Conservation (phyloP, 2,113 vertebrate species). For the Cyanoramphus novaezelandiae region DNA sequence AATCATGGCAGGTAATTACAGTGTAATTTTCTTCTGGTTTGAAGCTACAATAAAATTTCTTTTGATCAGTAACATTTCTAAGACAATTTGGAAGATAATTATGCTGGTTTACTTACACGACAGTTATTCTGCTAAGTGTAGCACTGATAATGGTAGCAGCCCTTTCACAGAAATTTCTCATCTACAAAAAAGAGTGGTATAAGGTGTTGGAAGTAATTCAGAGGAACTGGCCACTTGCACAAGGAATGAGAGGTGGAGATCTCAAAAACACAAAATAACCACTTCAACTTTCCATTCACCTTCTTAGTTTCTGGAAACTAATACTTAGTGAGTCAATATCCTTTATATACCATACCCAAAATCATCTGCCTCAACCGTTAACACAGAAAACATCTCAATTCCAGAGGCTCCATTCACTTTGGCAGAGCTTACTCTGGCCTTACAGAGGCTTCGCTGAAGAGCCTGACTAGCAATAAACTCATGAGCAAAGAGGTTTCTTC, state of each 20-base stretch:
- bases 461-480: neutral
- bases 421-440: neutral
- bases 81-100: neutral
- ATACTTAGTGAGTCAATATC: neutral
- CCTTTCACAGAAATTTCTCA: neutral
- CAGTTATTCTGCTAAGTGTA: neutral
- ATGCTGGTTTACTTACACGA: neutral
- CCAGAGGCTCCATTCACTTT: neutral
- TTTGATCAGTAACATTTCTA: neutral
- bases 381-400: neutral
- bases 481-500: neutral
- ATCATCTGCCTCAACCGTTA: neutral
- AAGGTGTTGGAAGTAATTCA: neutral
- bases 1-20: neutral
- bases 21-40: neutral
- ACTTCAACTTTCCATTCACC: neutral
- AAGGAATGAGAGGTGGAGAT: neutral
- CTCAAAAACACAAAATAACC: neutral
- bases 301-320: neutral
- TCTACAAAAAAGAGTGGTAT: neutral
- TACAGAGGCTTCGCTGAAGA: neutral
- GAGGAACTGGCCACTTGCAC: neutral
- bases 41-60: neutral
- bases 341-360: neutral
- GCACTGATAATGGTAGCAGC: neutral